A percentile compares a stretch with the other conserved stretches of the same genome.
Evolutionary conservation across 2,888 invertebrate species (phyloP).

Genomic region (Monochamus alternatus): DNA sequence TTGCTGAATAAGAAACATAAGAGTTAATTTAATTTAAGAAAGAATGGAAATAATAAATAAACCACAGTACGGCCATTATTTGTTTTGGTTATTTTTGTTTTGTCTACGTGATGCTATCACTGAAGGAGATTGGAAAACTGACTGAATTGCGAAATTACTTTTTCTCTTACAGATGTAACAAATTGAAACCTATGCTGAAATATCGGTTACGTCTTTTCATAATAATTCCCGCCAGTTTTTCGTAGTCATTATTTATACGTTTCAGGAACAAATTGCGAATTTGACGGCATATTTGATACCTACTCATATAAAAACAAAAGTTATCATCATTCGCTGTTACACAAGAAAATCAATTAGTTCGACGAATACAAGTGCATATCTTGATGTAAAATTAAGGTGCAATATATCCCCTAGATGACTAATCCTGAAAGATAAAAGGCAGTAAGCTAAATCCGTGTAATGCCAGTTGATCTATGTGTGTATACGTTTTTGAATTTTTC

Average conservation of each 20-base stretch:
- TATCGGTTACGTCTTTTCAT: neutral
- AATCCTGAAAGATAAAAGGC: neutral
- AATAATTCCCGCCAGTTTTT: neutral
- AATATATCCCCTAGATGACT: neutral
- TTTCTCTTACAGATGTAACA: neutral
- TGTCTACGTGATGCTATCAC: constrained; percentile 1
- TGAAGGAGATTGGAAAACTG: neutral
- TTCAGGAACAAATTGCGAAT: too few species aligned
- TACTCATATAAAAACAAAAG: too few species aligned
- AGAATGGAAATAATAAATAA: constrained; percentile 3
- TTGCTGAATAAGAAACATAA: neutral
- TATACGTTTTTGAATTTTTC: constrained; percentile 41
- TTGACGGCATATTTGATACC: too few species aligned
- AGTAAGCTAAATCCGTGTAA: neutral
- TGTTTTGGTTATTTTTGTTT: constrained; percentile 14
- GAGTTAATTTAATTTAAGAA: neutral
- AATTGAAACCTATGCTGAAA: constrained; percentile 4
- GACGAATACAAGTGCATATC: neutral
- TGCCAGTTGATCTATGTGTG: constrained; percentile 18
- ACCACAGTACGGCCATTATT: constrained; percentile 5
- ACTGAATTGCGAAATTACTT: neutral
- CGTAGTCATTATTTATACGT: too few species aligned
- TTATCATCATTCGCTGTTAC: too few species aligned
- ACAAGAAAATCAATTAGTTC: too few species aligned
- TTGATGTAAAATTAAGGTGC: neutral